phyloP scores from a whole-genome alignment of 2,113 vertebrate species.

The Sylvilagus bachmani region DNA sequence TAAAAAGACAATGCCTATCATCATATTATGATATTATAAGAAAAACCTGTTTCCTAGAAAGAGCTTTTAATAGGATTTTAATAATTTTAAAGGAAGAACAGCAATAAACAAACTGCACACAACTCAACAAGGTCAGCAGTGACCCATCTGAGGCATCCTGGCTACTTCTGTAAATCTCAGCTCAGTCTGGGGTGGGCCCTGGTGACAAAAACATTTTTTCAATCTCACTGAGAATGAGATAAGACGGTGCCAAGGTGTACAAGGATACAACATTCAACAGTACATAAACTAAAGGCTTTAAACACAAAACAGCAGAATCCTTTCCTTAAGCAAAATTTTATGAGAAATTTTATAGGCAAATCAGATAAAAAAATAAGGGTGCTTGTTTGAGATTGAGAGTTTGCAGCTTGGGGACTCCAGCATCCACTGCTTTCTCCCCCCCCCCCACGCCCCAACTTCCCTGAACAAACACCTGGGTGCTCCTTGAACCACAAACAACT shows the following conservation, averaged over 20 bases:
- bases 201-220: slow-evolving; percentile 52
- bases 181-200: not conserved
- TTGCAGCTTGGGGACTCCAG: not conserved
- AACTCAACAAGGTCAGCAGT: slow-evolving; percentile 1
- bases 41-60: slow-evolving; percentile 24
- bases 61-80: not conserved
- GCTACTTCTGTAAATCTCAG: slow-evolving; percentile 43
- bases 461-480: not conserved
- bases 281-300: slow-evolving; percentile 9
- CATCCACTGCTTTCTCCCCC: not conserved
- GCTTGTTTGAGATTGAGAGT: not conserved
- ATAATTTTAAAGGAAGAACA: slow-evolving; percentile 47
- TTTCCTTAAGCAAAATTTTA: slow-evolving; percentile 9
- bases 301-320: not conserved
- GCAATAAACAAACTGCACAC: slow-evolving; percentile 1
- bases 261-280: slow-evolving; percentile 44
- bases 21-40: no score
- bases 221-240: slow-evolving; percentile 59
- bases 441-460: not conserved
- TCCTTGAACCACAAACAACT: not conserved
- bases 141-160: not conserved
- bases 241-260: slow-evolving; percentile 43
- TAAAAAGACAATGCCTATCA: not conserved
- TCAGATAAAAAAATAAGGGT: not conserved
- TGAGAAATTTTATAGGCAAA: not conserved